Base-by-base conservation (phyloP, 2,888 invertebrate genomes). In the Lasioglossum zephyrum region DNA sequence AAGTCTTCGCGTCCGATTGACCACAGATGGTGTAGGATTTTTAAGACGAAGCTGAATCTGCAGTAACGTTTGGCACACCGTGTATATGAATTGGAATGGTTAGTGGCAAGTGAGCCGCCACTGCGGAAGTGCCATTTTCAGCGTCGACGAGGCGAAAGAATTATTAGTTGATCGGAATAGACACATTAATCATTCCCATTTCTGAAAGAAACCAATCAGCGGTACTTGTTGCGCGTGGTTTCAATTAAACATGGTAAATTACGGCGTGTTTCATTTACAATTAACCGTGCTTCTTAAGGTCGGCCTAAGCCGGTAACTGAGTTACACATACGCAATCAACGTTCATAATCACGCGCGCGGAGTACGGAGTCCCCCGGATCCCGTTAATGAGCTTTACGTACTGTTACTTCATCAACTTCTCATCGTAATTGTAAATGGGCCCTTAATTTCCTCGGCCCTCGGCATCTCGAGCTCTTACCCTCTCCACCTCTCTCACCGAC, bases 211-310 rank as follows among this genome's bases (percentile, higher is more conserved):
- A 88, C 87, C 88, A 90, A 90, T 90, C 90, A 91, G 85, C 87
- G 83, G 53, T 79, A 87, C 88, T 90, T 90, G 90, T 90, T 88
- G 87, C 88, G 87, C 91, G 87, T 89, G 89, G 87, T 90, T 90
- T 90, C 90, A 90, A 90, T 90, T 91, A 90, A 90, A 90, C 85
- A 79, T 80, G 88, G 89, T 91, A 90, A 90, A 91, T 89, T 91
- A 87, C 88, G 72, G 79, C 85, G 81, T 82, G 90, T 87, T 88
- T 90, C 91, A 87, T 90, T 90, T 91, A 91, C 89, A 90, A 90
- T 90, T 91, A 90, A 89, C 89, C 84, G 85, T 53, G 81, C 83
- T 90, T 91, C 90, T 90, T 89, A 78, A 84, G 87, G 87, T 84
- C 86, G 88, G 79, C 26, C 57, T 81, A 63, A 63, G 88, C 74